Percentiles rank a stretch among this genome's conserved stretches.
phyloP scores from a whole-genome alignment of 1,140 invertebrate species.

The Papilio polytes region DNA sequence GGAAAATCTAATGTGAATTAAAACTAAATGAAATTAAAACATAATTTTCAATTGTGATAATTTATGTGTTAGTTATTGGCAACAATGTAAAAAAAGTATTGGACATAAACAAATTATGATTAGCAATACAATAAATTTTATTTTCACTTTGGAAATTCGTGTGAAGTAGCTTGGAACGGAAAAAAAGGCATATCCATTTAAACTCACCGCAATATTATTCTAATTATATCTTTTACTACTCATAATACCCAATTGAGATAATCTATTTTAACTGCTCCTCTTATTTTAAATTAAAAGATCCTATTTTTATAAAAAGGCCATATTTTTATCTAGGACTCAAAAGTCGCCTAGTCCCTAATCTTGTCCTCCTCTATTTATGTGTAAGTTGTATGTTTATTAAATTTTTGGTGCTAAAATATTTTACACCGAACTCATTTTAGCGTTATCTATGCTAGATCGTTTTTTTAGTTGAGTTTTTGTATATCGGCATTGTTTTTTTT shows the following conservation, averaged over 20 bases:
- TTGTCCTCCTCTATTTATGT: constrained; percentile 22
- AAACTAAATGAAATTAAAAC: neutral
- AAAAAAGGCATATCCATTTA: no score
- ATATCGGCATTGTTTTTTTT: constrained; percentile 2
- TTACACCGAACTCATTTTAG: constrained; percentile 35
- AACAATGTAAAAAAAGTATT: neutral
- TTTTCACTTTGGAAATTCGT: neutral
- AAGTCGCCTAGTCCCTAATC: constrained; percentile 23
- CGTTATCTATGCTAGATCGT: constrained; percentile 28
- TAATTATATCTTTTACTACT: neutral
- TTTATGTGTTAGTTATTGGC: neutral
- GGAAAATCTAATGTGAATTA: neutral
- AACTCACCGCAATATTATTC: neutral
- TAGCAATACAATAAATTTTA: neutral
- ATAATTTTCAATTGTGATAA: neutral
- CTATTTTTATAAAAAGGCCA: constrained; percentile 16
- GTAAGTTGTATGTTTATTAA: constrained; percentile 43
- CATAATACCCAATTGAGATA: neutral
- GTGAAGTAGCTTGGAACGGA: no score
- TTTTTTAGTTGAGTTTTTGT: constrained; percentile 32
- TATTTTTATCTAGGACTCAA: constrained; percentile 23
- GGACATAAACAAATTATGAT: neutral
- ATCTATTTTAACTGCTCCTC: neutral
- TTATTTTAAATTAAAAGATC: neutral
- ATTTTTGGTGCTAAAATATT: constrained; percentile 42